phyloP scores from a whole-genome alignment of 1,140 invertebrate species.

The Megathymus violae region DNA sequence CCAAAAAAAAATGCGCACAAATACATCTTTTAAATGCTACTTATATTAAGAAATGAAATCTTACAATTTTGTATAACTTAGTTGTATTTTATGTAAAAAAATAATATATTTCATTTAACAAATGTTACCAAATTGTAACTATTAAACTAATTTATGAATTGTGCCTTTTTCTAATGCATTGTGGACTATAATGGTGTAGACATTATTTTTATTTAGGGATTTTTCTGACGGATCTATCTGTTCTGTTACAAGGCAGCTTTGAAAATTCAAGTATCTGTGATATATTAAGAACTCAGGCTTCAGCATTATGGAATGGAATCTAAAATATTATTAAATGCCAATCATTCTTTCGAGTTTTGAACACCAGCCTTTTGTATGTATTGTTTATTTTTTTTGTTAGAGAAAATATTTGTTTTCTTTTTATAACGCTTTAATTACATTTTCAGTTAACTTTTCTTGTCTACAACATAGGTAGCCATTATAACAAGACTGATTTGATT shows the following conservation, averaged over 20 bases:
- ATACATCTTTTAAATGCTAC: slow-evolving; percentile 20
- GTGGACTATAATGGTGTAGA: slow-evolving; percentile 29
- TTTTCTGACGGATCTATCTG: slow-evolving; percentile 34
- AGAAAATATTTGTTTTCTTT: slow-evolving; percentile 59
- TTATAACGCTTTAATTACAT: slow-evolving; percentile 59
- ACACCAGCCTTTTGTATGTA: slow-evolving; percentile 55
- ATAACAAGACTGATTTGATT: slow-evolving; percentile 83
- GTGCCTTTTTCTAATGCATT: slow-evolving; percentile 34
- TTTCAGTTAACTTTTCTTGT: slow-evolving; percentile 55
- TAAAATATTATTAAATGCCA: slow-evolving; percentile 68
- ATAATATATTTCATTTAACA: slow-evolving; percentile 48
- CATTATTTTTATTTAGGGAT: slow-evolving; percentile 42
- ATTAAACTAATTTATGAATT: slow-evolving; percentile 54
- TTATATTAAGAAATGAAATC: slow-evolving; percentile 10
- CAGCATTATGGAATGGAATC: slow-evolving; percentile 44
- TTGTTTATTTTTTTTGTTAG: slow-evolving; percentile 65
- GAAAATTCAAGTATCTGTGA: slow-evolving; percentile 65
- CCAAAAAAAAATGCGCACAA: slow-evolving; percentile 31
- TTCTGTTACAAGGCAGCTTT: slow-evolving; percentile 44
- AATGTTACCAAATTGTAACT: slow-evolving; percentile 60
- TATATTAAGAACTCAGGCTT: slow-evolving; percentile 45
- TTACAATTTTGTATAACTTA: slow-evolving; percentile 24
- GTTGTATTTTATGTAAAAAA: slow-evolving; percentile 26
- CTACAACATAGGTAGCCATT: slow-evolving; percentile 76
- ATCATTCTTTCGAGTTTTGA: slow-evolving; percentile 63